Conservation (phyloP, 2,797 vertebrate genomes). For the Trachops cirrhosus region DNA sequence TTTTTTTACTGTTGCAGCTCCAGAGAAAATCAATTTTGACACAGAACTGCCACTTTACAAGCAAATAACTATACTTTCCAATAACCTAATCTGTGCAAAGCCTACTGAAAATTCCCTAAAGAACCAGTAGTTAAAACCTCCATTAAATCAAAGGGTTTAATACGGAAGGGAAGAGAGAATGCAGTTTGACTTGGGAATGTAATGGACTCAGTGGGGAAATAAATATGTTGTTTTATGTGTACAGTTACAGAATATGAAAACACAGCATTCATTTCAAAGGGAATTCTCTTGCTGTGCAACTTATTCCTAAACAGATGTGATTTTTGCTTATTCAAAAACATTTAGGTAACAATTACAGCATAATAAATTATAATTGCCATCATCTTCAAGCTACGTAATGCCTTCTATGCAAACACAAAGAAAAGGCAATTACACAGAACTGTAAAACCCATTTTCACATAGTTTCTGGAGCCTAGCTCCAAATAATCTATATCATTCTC, state of each 20-base stretch:
- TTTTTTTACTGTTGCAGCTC: slow-evolving; percentile 90
- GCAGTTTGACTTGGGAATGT: slow-evolving; percentile 87
- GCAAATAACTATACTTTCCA: slow-evolving; percentile 94
- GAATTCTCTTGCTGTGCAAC: slow-evolving; percentile 87
- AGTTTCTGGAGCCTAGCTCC: slow-evolving; percentile 69
- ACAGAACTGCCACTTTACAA: slow-evolving; percentile 91
- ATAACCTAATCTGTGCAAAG: slow-evolving; percentile 93
- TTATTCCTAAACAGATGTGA: slow-evolving; percentile 89
- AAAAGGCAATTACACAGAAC: slow-evolving; percentile 81
- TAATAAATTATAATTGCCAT: slow-evolving; percentile 89
- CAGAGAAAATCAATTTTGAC: slow-evolving; percentile 95
- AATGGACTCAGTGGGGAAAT: slow-evolving; percentile 86
- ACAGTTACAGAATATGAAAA: slow-evolving; percentile 86
- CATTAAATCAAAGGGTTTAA: slow-evolving; percentile 94
- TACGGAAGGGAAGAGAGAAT: slow-evolving; percentile 86
- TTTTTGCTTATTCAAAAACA: slow-evolving; percentile 90
- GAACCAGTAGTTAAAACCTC: slow-evolving; percentile 91
- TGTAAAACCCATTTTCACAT: slow-evolving; percentile 80
- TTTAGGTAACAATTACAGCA: slow-evolving; percentile 90
- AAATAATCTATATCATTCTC: slow-evolving; percentile 69
- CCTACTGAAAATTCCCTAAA: slow-evolving; percentile 91
- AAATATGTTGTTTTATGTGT: slow-evolving; percentile 87
- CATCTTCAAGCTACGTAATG: slow-evolving; percentile 81
- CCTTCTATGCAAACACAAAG: slow-evolving; percentile 84
- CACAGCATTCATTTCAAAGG: slow-evolving; percentile 84